Evolutionary conservation across 2,888 invertebrate species (phyloP), one percentile per base, ranked within the genome.

Genomic region (Dasysyrphus tricinctus): DNA sequence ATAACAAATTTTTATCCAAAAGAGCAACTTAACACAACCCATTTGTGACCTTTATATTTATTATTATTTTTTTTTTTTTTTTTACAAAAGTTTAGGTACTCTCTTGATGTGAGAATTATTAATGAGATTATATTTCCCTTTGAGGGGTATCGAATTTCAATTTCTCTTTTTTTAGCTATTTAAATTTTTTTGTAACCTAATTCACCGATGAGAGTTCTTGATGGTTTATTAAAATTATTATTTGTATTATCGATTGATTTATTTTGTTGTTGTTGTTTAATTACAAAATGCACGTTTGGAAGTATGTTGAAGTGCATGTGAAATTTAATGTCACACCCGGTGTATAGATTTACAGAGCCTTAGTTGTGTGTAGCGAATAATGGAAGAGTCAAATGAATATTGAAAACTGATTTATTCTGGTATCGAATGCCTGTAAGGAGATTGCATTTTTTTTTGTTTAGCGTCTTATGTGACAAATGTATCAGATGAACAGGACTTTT

Each of bases 121-220:
- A 85, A 85, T 80, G 77, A 78, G 85, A 85, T 85, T 85, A 85
- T 81, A 57, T 85, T 81, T 81, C 74, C 54, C 73, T 81, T 77
- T 73, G 69, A 77, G 56, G 39, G 56, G 81, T 81, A 72, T 85
- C 77, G 47, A 19, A 77, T 85, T 81, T 54, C 85, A 76, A 42
- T 19, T 34, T 3, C 24, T 14, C 19, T 29, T 54, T 29, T 54
- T 29, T 29, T 29, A 51, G 56, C 34, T 70, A 32, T 7, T 67
- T 79, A 57, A 59, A 80, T 80, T 80, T 80, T 80, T 80, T 80
- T 85, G 80, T 80, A 85, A 85, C 85, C 80, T 69, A 80, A 85
- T 85, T 83, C 78, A 78, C 78, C 69, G 69, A 56, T 49, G 78
- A n/a, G 77, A 74, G 69, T 77, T 73, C 47, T 59, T 79, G 83